Evolutionary conservation across 2,888 invertebrate species (phyloP).

Genomic region (Cyclophora punctaria): DNA sequence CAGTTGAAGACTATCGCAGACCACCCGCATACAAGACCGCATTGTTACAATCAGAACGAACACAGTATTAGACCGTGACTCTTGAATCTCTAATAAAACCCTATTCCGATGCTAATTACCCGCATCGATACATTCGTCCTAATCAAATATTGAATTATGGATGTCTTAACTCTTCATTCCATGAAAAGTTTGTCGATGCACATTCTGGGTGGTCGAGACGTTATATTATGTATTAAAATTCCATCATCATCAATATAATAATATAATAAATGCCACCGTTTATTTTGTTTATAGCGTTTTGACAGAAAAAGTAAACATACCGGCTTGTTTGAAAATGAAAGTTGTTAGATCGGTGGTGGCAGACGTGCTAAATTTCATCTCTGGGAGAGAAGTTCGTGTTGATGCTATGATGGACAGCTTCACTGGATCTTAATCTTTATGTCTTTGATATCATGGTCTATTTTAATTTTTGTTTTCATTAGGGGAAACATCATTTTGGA

Average conservation of each 20-base stretch:
- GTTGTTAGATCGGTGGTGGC: slow-evolving; percentile 30
- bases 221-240: slow-evolving; percentile 19
- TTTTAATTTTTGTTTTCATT: slow-evolving; percentile 1
- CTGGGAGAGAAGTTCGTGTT: slow-evolving; percentile 33
- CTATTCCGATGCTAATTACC: slow-evolving; percentile 30
- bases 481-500: slow-evolving; percentile 1
- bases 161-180: slow-evolving; percentile 2
- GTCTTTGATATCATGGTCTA: slow-evolving; percentile 12
- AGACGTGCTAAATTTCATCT: slow-evolving; percentile 53
- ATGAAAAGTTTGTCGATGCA: slow-evolving; percentile 7
- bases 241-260: slow-evolving; percentile 6
- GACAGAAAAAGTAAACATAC: slow-evolving; percentile 10
- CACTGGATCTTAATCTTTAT: slow-evolving; percentile 15
- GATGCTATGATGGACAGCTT: slow-evolving; percentile 14
- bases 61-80: slow-evolving; percentile 17
- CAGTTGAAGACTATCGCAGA: slow-evolving; percentile 48
- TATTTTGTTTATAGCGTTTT: slow-evolving; percentile 13
- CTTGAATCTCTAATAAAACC: slow-evolving; percentile 16
- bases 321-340: slow-evolving; percentile 31
- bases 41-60: slow-evolving; percentile 31
- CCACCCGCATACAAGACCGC: slow-evolving; percentile 51
- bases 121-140: slow-evolving; percentile 20
- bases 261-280: not conserved
- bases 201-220: slow-evolving; percentile 32
- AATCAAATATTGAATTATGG: slow-evolving; percentile 28